phyloP scores from a whole-genome alignment of 2,797 vertebrate genomes.

The Girardinus metallicus region DNA sequence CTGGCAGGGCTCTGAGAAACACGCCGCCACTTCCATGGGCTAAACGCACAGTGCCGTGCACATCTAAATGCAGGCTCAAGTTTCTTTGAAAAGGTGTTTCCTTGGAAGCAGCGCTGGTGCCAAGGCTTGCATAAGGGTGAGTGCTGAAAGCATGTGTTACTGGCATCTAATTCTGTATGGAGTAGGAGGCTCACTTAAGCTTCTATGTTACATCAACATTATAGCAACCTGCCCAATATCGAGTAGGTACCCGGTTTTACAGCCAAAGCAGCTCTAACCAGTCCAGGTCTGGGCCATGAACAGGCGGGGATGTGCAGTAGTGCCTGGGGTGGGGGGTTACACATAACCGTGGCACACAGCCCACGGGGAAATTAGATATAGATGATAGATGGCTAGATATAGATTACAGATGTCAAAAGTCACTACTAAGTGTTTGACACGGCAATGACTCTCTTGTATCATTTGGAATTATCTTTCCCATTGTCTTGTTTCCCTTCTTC shows the following conservation, averaged over 20 bases:
- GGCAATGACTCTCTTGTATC: not conserved
- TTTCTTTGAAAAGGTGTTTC: slow-evolving; percentile 51
- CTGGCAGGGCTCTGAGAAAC: slow-evolving; percentile 14
- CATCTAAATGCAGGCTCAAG: slow-evolving; percentile 43
- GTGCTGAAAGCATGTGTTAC: slow-evolving; percentile 39
- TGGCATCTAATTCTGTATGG: slow-evolving; percentile 29
- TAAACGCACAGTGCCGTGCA: slow-evolving; percentile 51
- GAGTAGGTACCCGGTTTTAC: not conserved
- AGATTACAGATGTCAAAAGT: not conserved
- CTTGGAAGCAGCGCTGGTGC: slow-evolving; percentile 30
- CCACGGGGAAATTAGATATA: not conserved
- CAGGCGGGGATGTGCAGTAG: not conserved
- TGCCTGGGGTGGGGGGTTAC: not conserved
- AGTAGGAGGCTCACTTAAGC: slow-evolving; percentile 28
- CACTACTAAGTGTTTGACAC: not conserved
- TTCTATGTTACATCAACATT: slow-evolving; percentile 18
- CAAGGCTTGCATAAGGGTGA: slow-evolving; percentile 19
- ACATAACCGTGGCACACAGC: not conserved
- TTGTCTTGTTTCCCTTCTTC: not conserved
- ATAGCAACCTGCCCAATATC: not conserved
- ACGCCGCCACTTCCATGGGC: slow-evolving; percentile 45
- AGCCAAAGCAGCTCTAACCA: not conserved
- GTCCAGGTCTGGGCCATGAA: not conserved
- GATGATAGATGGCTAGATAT: not conserved
- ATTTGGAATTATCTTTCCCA: not conserved